Conservation (phyloP, 2,888 invertebrate species). For the Drosophila glabriapex region DNA sequence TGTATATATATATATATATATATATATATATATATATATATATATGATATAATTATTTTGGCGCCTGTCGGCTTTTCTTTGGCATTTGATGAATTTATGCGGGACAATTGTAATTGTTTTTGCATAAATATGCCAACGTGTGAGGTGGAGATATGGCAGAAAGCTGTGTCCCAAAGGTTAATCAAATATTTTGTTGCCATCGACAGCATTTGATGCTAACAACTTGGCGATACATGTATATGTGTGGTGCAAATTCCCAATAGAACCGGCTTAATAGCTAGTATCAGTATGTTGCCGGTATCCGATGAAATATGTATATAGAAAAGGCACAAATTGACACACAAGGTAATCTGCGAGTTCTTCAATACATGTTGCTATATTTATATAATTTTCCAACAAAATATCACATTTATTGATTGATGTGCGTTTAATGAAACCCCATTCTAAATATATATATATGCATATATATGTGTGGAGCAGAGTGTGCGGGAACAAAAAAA, state of each 20-base stretch:
- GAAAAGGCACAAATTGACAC: not conserved
- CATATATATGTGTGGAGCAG: not conserved
- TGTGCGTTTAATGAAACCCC: not conserved
- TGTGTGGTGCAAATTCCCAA: not conserved
- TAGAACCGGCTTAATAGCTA: not conserved
- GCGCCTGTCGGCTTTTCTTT: constrained; percentile 42
- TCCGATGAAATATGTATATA: not conserved
- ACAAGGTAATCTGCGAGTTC: not conserved
- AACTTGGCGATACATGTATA: constrained; percentile 13
- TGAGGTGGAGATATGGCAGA: not conserved
- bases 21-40: not conserved
- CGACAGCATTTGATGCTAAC: constrained; percentile 15
- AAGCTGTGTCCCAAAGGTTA: not conserved
- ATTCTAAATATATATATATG: not conserved
- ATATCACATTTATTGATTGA: constrained; percentile 3
- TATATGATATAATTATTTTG: constrained; percentile 53
- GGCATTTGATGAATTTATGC: constrained; percentile 54
- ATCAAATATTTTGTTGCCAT: constrained; percentile 25
- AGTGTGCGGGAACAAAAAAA: not conserved
- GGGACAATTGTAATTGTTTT: constrained; percentile 47
- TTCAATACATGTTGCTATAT: not conserved
- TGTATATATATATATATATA: not conserved
- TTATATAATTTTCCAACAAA: not conserved
- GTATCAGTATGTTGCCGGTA: not conserved
- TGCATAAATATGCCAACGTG: constrained; percentile 17